A percentile compares a stretch with the other conserved stretches of the same genome.
Conservation (phyloP, 2,797 vertebrate species). For the Periophthalmus magnuspinnatus region DNA sequence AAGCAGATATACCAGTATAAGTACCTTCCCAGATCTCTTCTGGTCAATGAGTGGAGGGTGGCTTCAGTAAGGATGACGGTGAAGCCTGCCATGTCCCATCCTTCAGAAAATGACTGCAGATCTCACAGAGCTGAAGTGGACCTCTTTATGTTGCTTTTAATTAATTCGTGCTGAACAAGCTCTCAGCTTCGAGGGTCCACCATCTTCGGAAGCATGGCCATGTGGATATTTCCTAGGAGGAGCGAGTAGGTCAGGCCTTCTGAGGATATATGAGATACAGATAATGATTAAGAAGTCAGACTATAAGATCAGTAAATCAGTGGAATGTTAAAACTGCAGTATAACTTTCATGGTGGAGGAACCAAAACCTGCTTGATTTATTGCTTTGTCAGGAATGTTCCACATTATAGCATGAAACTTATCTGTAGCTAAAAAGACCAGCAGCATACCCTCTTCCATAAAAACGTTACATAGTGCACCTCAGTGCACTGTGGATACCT, state of each 20-base stretch:
- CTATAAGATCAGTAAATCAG: background rate
- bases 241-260: background rate
- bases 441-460: too few relatives aligned
- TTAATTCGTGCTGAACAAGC: conserved; percentile 25
- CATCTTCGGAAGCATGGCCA: conserved; percentile 7
- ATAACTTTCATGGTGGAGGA: background rate
- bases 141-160: conserved; percentile 23
- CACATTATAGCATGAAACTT: too few relatives aligned
- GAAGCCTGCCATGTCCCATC: conserved; percentile 6
- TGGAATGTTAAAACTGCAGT: too few relatives aligned
- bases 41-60: conserved; percentile 6
- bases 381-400: too few relatives aligned
- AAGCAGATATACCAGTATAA: background rate
- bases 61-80: conserved; percentile 2
- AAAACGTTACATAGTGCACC: background rate
- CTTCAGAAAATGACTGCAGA: conserved; percentile 23
- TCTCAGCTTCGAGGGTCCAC: conserved; percentile 15
- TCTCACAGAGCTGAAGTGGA: conserved; percentile 20
- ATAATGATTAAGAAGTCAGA: background rate
- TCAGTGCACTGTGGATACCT: too few relatives aligned
- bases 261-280: background rate
- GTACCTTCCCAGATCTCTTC: conserved; percentile 4
- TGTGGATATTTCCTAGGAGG: conserved; percentile 3
- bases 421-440: background rate
- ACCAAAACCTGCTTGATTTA: background rate